Base-by-base conservation (phyloP, 2,888 invertebrate genomes). In the Drepana falcataria region DNA sequence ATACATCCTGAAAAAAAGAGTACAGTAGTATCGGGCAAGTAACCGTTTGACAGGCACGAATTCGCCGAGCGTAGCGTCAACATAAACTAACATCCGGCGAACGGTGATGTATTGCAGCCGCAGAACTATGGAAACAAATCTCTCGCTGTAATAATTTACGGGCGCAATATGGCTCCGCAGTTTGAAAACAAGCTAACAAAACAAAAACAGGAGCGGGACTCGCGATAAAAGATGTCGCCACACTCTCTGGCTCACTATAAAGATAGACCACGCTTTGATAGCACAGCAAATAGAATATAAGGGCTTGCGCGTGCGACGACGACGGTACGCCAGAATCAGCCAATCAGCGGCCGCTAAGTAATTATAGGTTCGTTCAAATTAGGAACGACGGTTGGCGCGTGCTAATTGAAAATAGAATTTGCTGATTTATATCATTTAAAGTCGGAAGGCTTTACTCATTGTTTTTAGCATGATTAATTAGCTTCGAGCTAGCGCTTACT, bases 41-140 rank as follows among this genome's bases (percentile, higher is more conserved):
- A 68, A 69, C 55, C 61, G 65, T 64, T 71, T 79, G 82, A 81
- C 83, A 81, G 78, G 78, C 75, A 78, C 77, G 71, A 83, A 87
- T 83, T 84, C 81, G 82, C 75, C 77, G 80, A 83, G 79, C 82
- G 77, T 40, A 75, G 77, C 77, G 83, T 85, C 87, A 86, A 81
- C 87, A 84, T 86, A 85, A 87, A 88, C 86, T 83, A 86, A 84
- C 87, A 87, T 85, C 85, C 87, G 84, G 82, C 77, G 79, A 82
- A 84, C 81, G 75, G 80, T 89, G 89, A 90, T 88, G 82, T 80
- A 90, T 89, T 77, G 83, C 84, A 74, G 83, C 88, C 87, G 79
- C 88, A 84, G 80, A 82, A 84, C 88, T 88, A 87, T 89, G 85
- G 87, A 85, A 85, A 88, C 90, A 89, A 89, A 88, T 89, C 88